These are phyloP conservation scores for Volucella inanis DNA, from an alignment of 2,888 invertebrate species.

Conservation along the genomic window DNA sequence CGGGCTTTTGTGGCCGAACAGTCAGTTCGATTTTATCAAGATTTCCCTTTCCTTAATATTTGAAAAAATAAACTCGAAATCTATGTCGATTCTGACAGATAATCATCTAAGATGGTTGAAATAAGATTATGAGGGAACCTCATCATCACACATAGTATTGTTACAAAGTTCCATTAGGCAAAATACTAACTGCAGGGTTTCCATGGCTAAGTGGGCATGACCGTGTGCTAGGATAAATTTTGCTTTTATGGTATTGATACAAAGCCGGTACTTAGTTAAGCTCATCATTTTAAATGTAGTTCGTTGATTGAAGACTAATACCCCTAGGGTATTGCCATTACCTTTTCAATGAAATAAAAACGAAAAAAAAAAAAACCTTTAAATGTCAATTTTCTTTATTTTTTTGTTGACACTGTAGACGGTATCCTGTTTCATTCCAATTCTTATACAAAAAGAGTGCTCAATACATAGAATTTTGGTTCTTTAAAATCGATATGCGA, in stretches of 20 bases:
- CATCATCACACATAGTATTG: not conserved
- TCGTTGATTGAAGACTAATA: too few relatives aligned
- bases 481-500: too few relatives aligned
- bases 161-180: slow-evolving; percentile 17
- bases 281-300: slow-evolving; percentile 23
- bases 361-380: too few relatives aligned
- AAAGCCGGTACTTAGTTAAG: slow-evolving; percentile 9
- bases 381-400: too few relatives aligned
- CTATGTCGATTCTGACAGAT: slow-evolving; percentile 20
- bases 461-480: too few relatives aligned
- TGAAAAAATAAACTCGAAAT: slow-evolving; percentile 26
- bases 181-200: slow-evolving; percentile 5
- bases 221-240: not conserved
- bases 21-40: slow-evolving; percentile 20
- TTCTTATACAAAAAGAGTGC: too few relatives aligned
- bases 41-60: slow-evolving; percentile 12
- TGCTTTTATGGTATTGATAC: not conserved
- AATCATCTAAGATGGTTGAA: slow-evolving; percentile 20
- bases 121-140: not conserved
- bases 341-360: too few relatives aligned
- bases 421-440: too few relatives aligned
- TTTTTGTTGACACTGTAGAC: too few relatives aligned
- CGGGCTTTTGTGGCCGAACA: not conserved
- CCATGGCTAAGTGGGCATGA: not conserved
- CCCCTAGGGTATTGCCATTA: too few relatives aligned